Conservation (phyloP, 2,888 invertebrate genomes). For the Archips crataeganus region DNA sequence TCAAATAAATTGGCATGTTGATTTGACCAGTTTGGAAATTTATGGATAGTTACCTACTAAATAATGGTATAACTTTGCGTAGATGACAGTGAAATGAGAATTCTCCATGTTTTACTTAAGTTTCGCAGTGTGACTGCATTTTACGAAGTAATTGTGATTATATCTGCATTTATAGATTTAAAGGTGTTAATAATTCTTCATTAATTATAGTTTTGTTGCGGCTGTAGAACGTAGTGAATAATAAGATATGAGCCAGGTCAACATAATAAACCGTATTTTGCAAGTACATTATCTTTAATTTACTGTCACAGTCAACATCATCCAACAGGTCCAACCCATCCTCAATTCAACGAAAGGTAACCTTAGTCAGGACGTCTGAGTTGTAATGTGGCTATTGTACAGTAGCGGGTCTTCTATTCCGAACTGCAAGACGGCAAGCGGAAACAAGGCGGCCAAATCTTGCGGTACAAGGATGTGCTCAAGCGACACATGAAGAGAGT, state of each 20-base stretch:
- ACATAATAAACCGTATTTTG: constrained; percentile 42
- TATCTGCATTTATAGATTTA: constrained; percentile 41
- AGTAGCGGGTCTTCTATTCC: too few species aligned
- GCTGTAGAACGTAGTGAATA: constrained; percentile 36
- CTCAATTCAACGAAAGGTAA: too few species aligned
- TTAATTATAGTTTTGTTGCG: constrained; percentile 39
- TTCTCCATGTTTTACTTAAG: constrained; percentile 18
- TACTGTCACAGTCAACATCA: neutral
- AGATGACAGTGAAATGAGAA: constrained; percentile 19
- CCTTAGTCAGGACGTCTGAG: too few species aligned
- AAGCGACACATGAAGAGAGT: too few species aligned
- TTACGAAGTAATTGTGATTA: constrained; percentile 40
- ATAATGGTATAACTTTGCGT: neutral
- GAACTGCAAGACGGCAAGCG: too few species aligned
- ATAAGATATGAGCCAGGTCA: constrained; percentile 28
- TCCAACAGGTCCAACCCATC: too few species aligned
- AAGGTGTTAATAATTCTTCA: constrained; percentile 35
- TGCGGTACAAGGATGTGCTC: too few species aligned
- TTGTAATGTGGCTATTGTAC: too few species aligned
- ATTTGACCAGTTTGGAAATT: constrained; percentile 7
- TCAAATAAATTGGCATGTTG: constrained; percentile 10
- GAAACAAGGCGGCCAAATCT: too few species aligned
- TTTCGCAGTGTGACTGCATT: constrained; percentile 39
- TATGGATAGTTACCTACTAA: neutral
- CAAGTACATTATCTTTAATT: constrained; percentile 14